Conservation (phyloP, 2,888 invertebrate species). For the Hedya salicella region DNA sequence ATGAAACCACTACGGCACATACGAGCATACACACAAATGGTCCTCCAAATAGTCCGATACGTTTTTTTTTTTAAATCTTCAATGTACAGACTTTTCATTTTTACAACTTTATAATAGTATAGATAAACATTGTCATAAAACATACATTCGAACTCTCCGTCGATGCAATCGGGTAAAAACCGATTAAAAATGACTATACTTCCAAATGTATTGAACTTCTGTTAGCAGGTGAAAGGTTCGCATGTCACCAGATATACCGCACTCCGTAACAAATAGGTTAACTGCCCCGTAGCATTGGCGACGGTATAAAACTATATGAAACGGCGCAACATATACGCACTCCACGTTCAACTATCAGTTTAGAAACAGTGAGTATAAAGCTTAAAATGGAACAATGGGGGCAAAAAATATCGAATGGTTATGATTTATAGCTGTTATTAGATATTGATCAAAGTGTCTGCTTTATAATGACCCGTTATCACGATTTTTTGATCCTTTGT, state of each 20-base stretch:
- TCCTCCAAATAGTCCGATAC: too few species aligned
- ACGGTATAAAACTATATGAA: conserved; percentile 38
- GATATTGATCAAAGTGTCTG: conserved; percentile 23
- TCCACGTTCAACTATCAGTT: conserved; percentile 3
- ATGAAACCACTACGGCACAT: too few species aligned
- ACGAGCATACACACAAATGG: too few species aligned
- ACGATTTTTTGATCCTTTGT: conserved; percentile 1
- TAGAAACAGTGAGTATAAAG: conserved; percentile 8
- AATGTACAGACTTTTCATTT: too few species aligned
- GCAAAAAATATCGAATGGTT: conserved; percentile 17
- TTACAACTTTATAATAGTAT: too few species aligned
- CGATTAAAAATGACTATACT: too few species aligned
- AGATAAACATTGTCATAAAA: too few species aligned
- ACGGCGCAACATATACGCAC: conserved; percentile 5
- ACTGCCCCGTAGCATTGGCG: conserved; percentile 41
- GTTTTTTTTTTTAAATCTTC: too few species aligned
- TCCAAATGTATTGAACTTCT: background rate
- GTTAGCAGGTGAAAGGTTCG: conserved; percentile 30
- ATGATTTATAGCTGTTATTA: conserved; percentile 15
- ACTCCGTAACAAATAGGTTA: conserved; percentile 40
- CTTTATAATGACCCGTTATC: conserved; percentile 23
- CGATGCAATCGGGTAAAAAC: too few species aligned
- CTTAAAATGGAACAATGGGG: background rate
- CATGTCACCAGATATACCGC: conserved; percentile 41
- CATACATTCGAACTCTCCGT: too few species aligned